Conservation (phyloP, 2,888 invertebrate species). For the Prosopocoilus inquinatus region DNA sequence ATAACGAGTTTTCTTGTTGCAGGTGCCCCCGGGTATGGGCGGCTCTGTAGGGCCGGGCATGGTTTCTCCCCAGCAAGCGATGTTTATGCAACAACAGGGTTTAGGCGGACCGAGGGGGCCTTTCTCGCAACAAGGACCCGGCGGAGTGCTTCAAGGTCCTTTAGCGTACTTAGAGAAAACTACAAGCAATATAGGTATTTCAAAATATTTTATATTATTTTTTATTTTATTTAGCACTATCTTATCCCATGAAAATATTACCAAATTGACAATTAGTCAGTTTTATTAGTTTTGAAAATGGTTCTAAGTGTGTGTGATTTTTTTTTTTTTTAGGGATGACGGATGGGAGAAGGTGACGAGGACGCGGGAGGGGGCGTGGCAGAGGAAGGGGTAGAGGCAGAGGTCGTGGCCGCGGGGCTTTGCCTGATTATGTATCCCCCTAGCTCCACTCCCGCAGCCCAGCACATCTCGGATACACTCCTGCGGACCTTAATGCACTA, state of each 20-base stretch:
- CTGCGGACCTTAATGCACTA: background rate
- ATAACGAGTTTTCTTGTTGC: conserved; percentile 21
- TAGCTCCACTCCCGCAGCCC: conserved; percentile 42
- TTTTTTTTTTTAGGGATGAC: conserved; percentile 63
- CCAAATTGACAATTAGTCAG: background rate
- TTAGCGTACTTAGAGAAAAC: conserved; percentile 87
- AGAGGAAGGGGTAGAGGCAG: conserved; percentile 74
- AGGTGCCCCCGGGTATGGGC: conserved; percentile 47
- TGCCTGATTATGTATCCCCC: conserved; percentile 49
- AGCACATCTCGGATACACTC: conserved; percentile 16
- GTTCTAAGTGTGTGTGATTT: background rate
- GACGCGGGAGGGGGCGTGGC: conserved; percentile 80
- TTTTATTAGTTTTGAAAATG: no score
- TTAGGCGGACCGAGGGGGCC: conserved; percentile 53
- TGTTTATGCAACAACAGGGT: conserved; percentile 60
- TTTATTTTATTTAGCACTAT: background rate
- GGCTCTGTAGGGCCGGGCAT: conserved; percentile 45
- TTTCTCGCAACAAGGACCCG: conserved; percentile 52
- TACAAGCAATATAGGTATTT: conserved; percentile 81
- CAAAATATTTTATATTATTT: no score
- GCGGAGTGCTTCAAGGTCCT: conserved; percentile 72
- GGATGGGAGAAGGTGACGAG: conserved; percentile 83
- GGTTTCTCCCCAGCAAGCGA: conserved; percentile 50
- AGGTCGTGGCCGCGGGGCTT: conserved; percentile 66
- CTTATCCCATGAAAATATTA: no score